Base-by-base conservation (phyloP, 2,113 vertebrate genomes). In the Callipepla squamata region DNA sequence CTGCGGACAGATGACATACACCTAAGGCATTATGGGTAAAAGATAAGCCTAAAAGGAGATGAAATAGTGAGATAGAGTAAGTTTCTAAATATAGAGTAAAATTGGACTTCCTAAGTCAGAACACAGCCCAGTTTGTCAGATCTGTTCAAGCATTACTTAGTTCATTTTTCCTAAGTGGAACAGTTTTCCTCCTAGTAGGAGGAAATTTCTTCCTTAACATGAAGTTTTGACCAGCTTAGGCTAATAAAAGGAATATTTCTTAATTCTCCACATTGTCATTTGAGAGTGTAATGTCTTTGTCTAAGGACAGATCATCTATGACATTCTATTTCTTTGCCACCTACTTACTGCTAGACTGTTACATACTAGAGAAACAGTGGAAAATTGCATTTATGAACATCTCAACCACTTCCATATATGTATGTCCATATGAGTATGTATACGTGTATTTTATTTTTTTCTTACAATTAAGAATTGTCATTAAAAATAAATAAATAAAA, bases 281-380 rank as follows among this genome's bases (percentile, higher is more conserved):
- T 93, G 40, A 68, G 30, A 62, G 13, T 55, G 22, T 34, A 63
- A 13, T 55, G 22, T 75, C 44, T 72, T 93, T 73, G 81, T 92
- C 38, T 40, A 94, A 91, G 70, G 75, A 90, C 34, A 94, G 22
- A 45, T 86, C 57, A 85, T 85, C 68, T 92, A 72, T 90, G 84
- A 83, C 18, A 53, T 4, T 77, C 57, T 45, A 13, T 7, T 78
- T 93, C 82, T 89, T 85, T 79, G 61, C 36, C 30, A 59, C 9
- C 68, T 84, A 34, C 38, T 82, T 90, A 42, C 57, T 88, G 51
- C 51, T 87, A 67, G 50, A 57, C 14, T 91, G 21, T 34, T 86
- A 57, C 8, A 20, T 72, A 28, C 68, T 90, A 95, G 45, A 85
- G 42, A 92, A 72, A 66, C 63, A 94, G 38, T 11, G 40, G 62